Conservation (phyloP, 2,888 invertebrate species). For the Falcaria lacertinaria region DNA sequence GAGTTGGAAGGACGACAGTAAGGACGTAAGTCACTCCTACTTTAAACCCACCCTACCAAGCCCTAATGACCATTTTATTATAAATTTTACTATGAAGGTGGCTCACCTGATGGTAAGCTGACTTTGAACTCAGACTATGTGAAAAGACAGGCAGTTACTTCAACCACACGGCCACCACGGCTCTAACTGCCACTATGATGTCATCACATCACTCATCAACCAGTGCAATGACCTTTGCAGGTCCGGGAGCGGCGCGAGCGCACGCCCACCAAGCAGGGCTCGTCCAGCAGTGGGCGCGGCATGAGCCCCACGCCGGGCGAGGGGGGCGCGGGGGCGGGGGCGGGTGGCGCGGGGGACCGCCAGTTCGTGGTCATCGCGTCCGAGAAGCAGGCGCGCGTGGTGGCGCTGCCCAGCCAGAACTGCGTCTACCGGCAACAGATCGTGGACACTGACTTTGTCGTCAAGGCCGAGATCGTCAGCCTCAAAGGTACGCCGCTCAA, state of each 20-base stretch:
- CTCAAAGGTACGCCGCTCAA: constrained; percentile 94
- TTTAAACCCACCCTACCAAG: no score
- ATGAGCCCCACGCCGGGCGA: constrained; percentile 86
- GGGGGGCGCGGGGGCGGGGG: constrained; percentile 38
- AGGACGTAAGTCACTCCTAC: constrained; percentile 82
- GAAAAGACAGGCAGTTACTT: no score
- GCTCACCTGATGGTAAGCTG: no score
- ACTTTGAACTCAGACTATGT: no score
- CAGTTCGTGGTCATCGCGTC: constrained; percentile 96
- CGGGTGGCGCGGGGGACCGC: constrained; percentile 82
- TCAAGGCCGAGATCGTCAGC: constrained; percentile 95
- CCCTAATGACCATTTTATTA: no score
- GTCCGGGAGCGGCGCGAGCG: constrained; percentile 66
- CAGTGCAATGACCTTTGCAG: constrained; percentile 29
- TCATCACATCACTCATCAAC: no score
- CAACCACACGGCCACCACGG: no score
- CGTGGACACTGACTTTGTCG: constrained; percentile 95
- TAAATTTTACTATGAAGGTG: no score
- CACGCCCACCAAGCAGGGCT: constrained; percentile 82
- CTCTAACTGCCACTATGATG: no score
- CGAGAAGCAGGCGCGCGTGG: constrained; percentile 96
- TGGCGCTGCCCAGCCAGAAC: constrained; percentile 96
- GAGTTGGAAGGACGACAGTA: constrained; percentile 94
- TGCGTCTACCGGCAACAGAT: constrained; percentile 96
- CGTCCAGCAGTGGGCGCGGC: constrained; percentile 80